phyloP scores from a whole-genome alignment of 2,797 vertebrate genomes.

The Malacoraja senta region DNA sequence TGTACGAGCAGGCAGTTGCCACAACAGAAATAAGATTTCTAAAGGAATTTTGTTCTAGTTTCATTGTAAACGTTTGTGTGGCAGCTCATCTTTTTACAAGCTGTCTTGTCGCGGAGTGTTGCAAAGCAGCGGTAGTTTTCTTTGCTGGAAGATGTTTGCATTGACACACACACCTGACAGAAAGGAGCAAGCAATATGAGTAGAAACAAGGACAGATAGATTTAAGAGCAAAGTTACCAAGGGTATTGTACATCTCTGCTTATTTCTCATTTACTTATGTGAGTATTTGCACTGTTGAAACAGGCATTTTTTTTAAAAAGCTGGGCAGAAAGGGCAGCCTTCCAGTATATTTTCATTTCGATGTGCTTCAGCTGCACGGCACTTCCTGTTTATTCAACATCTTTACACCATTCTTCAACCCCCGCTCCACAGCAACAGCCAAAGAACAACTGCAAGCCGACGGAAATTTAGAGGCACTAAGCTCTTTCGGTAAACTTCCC shows the following conservation, averaged over 20 bases:
- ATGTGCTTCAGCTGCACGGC: slow-evolving; percentile 72
- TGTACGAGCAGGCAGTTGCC: slow-evolving; percentile 52
- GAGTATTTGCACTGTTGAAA: slow-evolving; percentile 61
- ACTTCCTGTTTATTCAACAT: slow-evolving; percentile 97
- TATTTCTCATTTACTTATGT: slow-evolving; percentile 61
- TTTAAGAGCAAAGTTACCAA: slow-evolving; percentile 44
- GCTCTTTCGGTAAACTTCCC: slow-evolving; percentile 56
- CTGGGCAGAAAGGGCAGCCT: slow-evolving; percentile 67
- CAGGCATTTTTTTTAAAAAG: slow-evolving; percentile 49
- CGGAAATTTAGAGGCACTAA: slow-evolving; percentile 56
- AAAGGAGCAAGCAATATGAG: slow-evolving; percentile 54
- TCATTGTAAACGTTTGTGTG: slow-evolving; percentile 54
- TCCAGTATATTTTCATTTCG: slow-evolving; percentile 75
- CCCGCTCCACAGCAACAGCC: slow-evolving; percentile 69
- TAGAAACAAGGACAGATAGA: slow-evolving; percentile 46
- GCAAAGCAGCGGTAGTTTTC: slow-evolving; percentile 48
- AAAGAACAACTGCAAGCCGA: slow-evolving; percentile 60
- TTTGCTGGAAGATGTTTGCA: slow-evolving; percentile 51
- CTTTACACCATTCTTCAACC: slow-evolving; percentile 75
- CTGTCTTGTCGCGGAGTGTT: slow-evolving; percentile 46
- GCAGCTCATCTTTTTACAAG: slow-evolving; percentile 49
- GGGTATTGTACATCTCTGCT: slow-evolving; percentile 47
- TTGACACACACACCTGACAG: slow-evolving; percentile 50
- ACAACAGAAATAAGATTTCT: slow-evolving; percentile 58
- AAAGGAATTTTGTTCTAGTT: slow-evolving; percentile 49